Evolutionary conservation across 2,113 vertebrate genomes (phyloP).

Genomic region (Cavia porcellus): DNA sequence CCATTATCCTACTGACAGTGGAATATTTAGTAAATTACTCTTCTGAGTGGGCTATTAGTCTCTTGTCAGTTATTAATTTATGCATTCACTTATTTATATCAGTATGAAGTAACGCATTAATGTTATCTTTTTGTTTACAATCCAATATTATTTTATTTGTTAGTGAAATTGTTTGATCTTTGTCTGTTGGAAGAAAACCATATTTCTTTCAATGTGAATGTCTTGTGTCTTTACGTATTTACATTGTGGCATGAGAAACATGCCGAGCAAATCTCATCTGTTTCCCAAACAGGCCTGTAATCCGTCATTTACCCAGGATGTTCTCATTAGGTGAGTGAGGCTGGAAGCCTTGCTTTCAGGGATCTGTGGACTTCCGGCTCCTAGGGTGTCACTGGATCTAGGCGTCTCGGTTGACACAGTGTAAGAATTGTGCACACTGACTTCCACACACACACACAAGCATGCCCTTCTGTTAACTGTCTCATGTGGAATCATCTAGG

Average conservation of each 20-base stretch:
- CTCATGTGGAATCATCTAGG: background rate
- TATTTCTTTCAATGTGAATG: background rate
- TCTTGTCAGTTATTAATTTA: background rate
- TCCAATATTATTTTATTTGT: background rate
- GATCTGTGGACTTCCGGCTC: background rate
- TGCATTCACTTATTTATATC: background rate
- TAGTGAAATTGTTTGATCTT: background rate
- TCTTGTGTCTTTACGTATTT: background rate
- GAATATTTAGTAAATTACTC: background rate
- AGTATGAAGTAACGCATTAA: background rate
- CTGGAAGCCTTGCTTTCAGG: background rate
- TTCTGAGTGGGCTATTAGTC: background rate
- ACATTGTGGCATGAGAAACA: background rate
- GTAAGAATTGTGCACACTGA: background rate
- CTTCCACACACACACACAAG: background rate
- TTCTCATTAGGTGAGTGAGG: no score
- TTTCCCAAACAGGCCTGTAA: background rate
- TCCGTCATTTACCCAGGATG: background rate
- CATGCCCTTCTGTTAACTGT: background rate
- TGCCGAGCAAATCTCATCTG: no score
- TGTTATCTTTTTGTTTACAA: background rate
- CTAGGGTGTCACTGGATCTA: accelerated
- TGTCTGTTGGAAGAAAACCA: background rate
- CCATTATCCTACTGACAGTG: background rate
- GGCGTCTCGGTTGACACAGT: background rate